phyloP scores from a whole-genome alignment of 2,113 vertebrate genomes.

The Sturnus vulgaris region DNA sequence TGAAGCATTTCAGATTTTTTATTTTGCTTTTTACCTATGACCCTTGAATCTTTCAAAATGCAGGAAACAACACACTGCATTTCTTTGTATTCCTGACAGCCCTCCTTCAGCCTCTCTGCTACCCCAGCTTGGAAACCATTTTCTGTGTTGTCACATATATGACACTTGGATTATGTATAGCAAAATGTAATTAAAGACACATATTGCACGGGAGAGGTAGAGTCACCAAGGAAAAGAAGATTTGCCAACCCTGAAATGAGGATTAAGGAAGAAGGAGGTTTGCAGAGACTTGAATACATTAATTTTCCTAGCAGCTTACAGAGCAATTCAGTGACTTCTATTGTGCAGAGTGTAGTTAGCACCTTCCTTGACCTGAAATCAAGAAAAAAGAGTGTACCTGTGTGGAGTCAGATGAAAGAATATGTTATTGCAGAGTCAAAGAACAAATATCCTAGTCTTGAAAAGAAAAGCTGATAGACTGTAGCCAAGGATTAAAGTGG shows the following conservation, averaged over 20 bases:
- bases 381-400: background rate
- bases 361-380: background rate
- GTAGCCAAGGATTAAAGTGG: background rate
- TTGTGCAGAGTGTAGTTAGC: background rate
- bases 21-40: background rate
- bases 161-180: background rate
- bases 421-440: background rate
- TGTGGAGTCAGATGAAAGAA: background rate
- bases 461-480: background rate
- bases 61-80: background rate
- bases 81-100: background rate
- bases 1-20: background rate
- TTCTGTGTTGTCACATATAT: background rate
- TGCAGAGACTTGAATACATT: slow-evolving; percentile 27
- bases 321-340: background rate
- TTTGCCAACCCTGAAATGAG: background rate
- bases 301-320: slow-evolving; percentile 25
- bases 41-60: background rate
- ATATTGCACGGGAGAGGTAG: background rate
- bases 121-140: background rate
- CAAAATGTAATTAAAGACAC: slow-evolving; percentile 49
- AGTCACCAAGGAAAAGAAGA: slow-evolving; percentile 45
- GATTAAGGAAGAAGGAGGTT: slow-evolving; percentile 41
- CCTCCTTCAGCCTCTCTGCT: background rate
- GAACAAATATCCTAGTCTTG: background rate